These are phyloP conservation scores for Herminia tarsipennalis DNA, from an alignment of 2,888 invertebrate species.

Conservation along the genomic window DNA sequence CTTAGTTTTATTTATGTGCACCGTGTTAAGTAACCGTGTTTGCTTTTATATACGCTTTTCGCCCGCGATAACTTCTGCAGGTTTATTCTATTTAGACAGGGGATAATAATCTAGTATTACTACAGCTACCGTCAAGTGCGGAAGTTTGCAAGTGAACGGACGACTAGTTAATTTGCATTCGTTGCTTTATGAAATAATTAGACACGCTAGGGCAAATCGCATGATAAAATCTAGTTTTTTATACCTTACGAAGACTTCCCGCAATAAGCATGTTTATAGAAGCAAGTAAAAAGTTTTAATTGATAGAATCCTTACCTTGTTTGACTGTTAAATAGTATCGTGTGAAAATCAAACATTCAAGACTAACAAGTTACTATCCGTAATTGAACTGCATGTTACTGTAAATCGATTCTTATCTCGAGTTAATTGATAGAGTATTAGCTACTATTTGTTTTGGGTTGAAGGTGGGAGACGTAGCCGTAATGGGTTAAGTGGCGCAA, in stretches of 20 bases:
- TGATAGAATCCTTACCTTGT: no score
- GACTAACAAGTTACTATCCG: constrained; percentile 30
- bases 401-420: constrained; percentile 33
- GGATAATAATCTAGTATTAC: constrained; percentile 39
- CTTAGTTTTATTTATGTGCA: constrained; percentile 56
- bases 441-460: constrained; percentile 39
- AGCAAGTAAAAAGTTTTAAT: no score
- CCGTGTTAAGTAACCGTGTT: constrained; percentile 57
- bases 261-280: no score
- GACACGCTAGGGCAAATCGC: constrained; percentile 2
- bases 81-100: constrained; percentile 50
- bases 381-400: constrained; percentile 42
- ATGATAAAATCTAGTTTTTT: no score
- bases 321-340: constrained; percentile 15
- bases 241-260: no score
- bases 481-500: constrained; percentile 54
- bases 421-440: constrained; percentile 41
- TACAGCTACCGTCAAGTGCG: constrained; percentile 16
- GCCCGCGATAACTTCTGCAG: constrained; percentile 44
- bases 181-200: constrained; percentile 7
- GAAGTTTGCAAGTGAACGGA: constrained; percentile 7
- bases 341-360: constrained; percentile 32
- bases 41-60: constrained; percentile 51
- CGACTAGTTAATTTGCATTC: constrained; percentile 21
- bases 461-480: constrained; percentile 44